Percentiles rank a stretch among this genome's conserved stretches.
Conservation (phyloP, 2,113 vertebrate species). For the Salvelinus alpinus region DNA sequence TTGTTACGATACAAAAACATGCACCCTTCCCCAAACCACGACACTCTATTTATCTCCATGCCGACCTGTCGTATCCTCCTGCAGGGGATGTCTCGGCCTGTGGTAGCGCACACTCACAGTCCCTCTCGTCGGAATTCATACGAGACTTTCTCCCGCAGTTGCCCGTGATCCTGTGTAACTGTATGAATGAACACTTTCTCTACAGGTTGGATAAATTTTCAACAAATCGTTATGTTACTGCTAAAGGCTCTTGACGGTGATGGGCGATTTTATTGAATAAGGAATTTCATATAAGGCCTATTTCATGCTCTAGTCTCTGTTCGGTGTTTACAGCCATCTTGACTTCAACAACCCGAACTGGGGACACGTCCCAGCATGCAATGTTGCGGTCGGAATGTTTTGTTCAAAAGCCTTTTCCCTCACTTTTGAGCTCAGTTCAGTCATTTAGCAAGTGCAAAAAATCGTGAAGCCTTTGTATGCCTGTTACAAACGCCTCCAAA, state of each 20-base stretch:
- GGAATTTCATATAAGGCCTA: conserved; percentile 5
- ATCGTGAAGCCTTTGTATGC: too few species aligned
- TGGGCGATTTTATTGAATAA: background rate
- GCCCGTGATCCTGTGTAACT: background rate
- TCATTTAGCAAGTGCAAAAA: too few species aligned
- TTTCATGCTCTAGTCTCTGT: background rate
- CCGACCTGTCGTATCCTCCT: conserved; percentile 69
- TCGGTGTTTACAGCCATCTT: conserved; percentile 10
- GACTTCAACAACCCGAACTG: background rate
- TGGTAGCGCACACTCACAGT: conserved; percentile 80
- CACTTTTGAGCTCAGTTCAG: background rate
- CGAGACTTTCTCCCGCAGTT: conserved; percentile 65
- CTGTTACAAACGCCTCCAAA: background rate
- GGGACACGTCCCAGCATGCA: conserved; percentile 4
- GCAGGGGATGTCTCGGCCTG: conserved; percentile 72
- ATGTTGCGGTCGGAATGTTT: background rate
- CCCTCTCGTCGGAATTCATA: conserved; percentile 80
- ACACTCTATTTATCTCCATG: conserved; percentile 35
- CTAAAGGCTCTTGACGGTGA: background rate
- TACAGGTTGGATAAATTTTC: background rate
- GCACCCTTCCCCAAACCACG: conserved; percentile 37
- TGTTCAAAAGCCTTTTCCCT: background rate
- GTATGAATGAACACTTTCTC: background rate
- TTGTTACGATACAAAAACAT: background rate
- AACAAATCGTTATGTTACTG: background rate